Percentiles rank a stretch among this genome's conserved stretches.
These are phyloP conservation scores for Drosophila persimilis DNA, from an alignment of 1,140 invertebrate genomes.

Conservation along the genomic window DNA sequence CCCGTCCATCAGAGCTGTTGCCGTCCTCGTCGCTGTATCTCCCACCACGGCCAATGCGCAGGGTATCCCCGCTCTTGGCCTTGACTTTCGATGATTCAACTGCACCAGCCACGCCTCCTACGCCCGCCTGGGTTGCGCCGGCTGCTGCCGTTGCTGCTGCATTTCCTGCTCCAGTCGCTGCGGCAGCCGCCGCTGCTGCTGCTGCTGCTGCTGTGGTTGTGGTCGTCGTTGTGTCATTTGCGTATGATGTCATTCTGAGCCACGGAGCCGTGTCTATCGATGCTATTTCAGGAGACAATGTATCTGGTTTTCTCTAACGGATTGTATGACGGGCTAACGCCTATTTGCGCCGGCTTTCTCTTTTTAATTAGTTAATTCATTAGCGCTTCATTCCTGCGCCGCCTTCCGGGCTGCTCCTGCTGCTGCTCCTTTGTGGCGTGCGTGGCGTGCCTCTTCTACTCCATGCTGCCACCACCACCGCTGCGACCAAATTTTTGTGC, in stretches of 20 bases:
- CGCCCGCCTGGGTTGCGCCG: conserved; percentile 15
- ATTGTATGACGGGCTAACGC: conserved; percentile 28
- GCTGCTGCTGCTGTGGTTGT: conserved; percentile 39
- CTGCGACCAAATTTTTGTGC: conserved; percentile 50
- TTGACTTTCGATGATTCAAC: conserved; percentile 49
- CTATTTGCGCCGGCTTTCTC: conserved; percentile 49
- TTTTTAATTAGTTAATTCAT: conserved; percentile 74
- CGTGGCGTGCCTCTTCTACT: conserved; percentile 34
- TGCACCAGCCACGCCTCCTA: conserved; percentile 34
- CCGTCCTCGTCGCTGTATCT: conserved; percentile 59
- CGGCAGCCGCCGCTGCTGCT: conserved; percentile 9
- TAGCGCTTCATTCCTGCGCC: conserved; percentile 47
- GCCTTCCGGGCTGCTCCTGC: conserved; percentile 22
- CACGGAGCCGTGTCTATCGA: conserved; percentile 19
- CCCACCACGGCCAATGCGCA: conserved; percentile 21
- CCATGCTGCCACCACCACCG: conserved; percentile 37
- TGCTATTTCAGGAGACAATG: conserved; percentile 20
- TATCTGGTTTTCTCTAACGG: conserved; percentile 8
- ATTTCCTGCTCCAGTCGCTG: conserved; percentile 19
- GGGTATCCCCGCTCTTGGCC: conserved; percentile 42
- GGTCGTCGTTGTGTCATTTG: conserved; percentile 69
- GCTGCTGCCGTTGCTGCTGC: conserved; percentile 17
- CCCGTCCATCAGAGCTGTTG: conserved; percentile 71
- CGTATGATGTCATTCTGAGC: conserved; percentile 76
- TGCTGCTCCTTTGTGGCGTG: no score